Evolutionary conservation across 1,140 invertebrate genomes (phyloP), one percentile per base, ranked within the genome.

Genomic region (Bursaphelenchus mucronatus): DNA sequence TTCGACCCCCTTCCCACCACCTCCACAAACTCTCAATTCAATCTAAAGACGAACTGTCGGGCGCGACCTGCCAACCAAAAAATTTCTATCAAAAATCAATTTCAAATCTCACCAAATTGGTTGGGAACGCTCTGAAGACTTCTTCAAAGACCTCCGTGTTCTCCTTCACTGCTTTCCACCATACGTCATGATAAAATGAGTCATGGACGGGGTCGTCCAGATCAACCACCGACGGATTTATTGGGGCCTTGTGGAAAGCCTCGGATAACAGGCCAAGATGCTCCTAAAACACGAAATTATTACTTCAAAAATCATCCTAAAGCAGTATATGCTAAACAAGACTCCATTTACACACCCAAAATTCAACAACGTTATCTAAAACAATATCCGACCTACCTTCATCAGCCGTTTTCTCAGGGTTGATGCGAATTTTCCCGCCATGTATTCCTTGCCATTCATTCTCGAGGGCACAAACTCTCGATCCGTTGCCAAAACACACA

Each of bases 331-430:
- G n/a, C 10, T n/a, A 10, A 47, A 47, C 10, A 47, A 47, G n/a
- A 47, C 10, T 10, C n/a, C n/a, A n/a, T 47, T 47, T 10, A 47
- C 10, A 10, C n/a, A 47, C 10, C n/a, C 10, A n/a, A 10, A 47
- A 47, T 10, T 10, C 46, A 47, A 47, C 10, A 47, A 10, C 10
- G 10, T n/a, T 10, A 10, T 10, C 46, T 47, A 47, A 47, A 10
- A 47, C 10, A n/a, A 47, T 47, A 10, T 47, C 46, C n/a, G 46
- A 47, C 45, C 59, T 71, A 82, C 83, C 79, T 83, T 73, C 82
- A 97, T 94, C 19, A 97, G 82, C 49, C 88, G 87, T 78, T 88
- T 89, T 55, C 94, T 83, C 17, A 97, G 83, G 4, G 87, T 87
- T 0, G 90, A 89, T 0, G 90, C 91, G 83, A 90, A 94, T 70